Evolutionary conservation across 2,113 vertebrate species (phyloP), one percentile per base, ranked within the genome.

Genomic region (Myotis lucifugus): DNA sequence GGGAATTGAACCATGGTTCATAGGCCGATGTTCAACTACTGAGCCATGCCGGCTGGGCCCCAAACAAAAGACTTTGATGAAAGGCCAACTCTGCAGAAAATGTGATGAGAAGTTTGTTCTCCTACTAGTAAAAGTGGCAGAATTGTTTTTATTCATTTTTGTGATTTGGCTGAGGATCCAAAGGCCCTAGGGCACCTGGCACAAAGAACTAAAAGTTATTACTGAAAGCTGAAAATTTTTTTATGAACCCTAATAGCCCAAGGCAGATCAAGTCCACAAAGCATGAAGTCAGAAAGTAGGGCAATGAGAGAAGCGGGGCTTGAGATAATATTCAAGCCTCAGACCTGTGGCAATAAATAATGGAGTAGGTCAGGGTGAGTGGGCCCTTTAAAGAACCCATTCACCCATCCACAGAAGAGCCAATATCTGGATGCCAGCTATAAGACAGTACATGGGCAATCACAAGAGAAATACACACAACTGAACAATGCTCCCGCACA

Each of bases 11-110:
- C 59, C 25, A 27, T 61, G 10, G 59, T 61, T 61, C 23, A 61
- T 25, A 27, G 59, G 59, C 59, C 10, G 4, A 61, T 61, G 59
- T 9, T 61, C 59, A 61, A 27, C 59, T 61, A 61, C 59, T 27
- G 59, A 25, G 59, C 59, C 59, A 61, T 11, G 25, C 23, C 1
- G 1, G 59, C 59, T 61, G 59, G 59, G 59, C 23, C 15, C 74
- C 42, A 96, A 74, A 94, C 21, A 87, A 88, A 92, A 96, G 84
- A 70, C 46, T 90, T 78, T 92, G 74, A 96, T 93, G 48, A 92
- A 94, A 91, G 82, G 52, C 87, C 59, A 76, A 17, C 78, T 73
- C 27, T 64, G 10, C 67, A 94, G n/a, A 85, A 82, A 70, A 32
- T 77, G 3, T 83, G 70, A 88, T 72, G 29, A 86, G 56, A 96